Percentiles rank a stretch among this genome's conserved stretches.
phyloP scores from a whole-genome alignment of 2,113 vertebrate genomes.

The Anhinga anhinga region DNA sequence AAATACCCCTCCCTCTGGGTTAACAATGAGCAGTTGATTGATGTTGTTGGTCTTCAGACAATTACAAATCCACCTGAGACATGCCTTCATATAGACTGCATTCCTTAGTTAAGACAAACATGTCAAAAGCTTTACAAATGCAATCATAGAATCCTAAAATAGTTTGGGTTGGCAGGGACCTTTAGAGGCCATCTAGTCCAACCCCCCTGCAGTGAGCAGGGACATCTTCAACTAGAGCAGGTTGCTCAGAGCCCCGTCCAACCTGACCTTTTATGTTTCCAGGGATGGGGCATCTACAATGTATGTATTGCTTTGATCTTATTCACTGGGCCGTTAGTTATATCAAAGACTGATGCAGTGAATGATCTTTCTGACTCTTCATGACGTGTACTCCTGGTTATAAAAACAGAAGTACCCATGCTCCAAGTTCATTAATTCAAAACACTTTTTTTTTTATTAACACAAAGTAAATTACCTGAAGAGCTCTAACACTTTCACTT shows the following conservation, averaged over 20 bases:
- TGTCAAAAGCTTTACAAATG: neutral
- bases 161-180: neutral
- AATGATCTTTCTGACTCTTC: neutral
- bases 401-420: accelerated
- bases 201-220: neutral
- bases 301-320: neutral
- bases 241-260: neutral
- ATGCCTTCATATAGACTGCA: neutral
- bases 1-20: neutral
- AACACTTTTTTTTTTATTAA: neutral
- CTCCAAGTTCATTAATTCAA: neutral
- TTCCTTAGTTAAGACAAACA: neutral
- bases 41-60: neutral
- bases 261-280: neutral
- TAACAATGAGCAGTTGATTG: neutral
- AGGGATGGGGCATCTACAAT: neutral
- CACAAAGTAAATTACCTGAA: neutral
- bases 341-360: neutral
- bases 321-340: neutral
- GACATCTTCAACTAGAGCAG: neutral
- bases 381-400: neutral
- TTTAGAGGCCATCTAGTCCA: neutral
- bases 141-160: neutral
- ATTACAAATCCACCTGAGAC: neutral
- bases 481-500: neutral